Percentiles rank a stretch among this genome's conserved stretches.
These are phyloP conservation scores for Rhingia rostrata DNA, from an alignment of 2,888 invertebrate genomes.

Conservation along the genomic window DNA sequence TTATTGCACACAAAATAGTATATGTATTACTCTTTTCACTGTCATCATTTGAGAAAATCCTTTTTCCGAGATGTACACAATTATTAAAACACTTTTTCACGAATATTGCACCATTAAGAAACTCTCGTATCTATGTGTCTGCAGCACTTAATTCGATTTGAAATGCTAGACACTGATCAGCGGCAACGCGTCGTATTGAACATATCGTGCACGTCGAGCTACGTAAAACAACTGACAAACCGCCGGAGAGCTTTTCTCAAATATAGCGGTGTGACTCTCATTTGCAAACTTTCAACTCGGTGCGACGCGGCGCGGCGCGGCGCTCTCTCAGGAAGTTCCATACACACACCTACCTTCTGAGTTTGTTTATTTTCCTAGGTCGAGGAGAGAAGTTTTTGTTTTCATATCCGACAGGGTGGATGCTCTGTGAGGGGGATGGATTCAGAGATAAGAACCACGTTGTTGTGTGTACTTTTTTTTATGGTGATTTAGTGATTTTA, in stretches of 20 bases:
- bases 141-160: conserved; percentile 37
- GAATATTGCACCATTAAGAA: conserved; percentile 35
- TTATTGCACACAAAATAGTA: conserved; percentile 47
- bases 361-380: conserved; percentile 68
- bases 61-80: conserved; percentile 5
- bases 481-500: neutral
- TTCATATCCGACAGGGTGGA: conserved; percentile 20
- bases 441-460: conserved; percentile 9
- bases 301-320: too few relatives aligned
- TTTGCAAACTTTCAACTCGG: neutral
- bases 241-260: conserved; percentile 52
- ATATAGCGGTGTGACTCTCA: conserved; percentile 37
- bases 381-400: conserved; percentile 5
- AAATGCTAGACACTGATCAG: conserved; percentile 22
- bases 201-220: conserved; percentile 56
- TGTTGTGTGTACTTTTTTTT: conserved; percentile 2
- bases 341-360: conserved; percentile 19
- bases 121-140: conserved; percentile 7
- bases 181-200: conserved; percentile 31
- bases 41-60: conserved; percentile 14
- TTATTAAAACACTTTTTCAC: conserved; percentile 28
- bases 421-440: neutral
- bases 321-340: conserved; percentile 46
- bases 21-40: conserved; percentile 18
- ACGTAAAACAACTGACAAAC: conserved; percentile 58